Evolutionary conservation across 2,888 invertebrate genomes (phyloP).

Genomic region (Eristalis intricaria): DNA sequence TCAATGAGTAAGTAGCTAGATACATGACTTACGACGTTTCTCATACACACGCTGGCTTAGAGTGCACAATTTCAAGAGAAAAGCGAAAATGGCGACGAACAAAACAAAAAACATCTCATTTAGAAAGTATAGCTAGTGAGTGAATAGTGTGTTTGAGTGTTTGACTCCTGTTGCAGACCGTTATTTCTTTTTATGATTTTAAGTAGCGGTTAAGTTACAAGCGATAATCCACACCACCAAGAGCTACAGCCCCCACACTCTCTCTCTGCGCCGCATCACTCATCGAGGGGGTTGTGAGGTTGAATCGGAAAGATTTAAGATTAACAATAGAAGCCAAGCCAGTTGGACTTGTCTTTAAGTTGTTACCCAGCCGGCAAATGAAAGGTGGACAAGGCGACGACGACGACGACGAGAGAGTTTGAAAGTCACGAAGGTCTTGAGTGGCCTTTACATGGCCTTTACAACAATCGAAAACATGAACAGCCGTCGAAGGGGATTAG

Average conservation of each 20-base stretch:
- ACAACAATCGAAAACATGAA: background rate
- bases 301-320: constrained; percentile 40
- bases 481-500: constrained; percentile 1
- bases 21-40: constrained; percentile 44
- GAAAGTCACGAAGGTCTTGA: constrained; percentile 50
- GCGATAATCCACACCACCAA: constrained; percentile 49
- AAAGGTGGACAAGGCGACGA: background rate
- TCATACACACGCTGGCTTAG: constrained; percentile 31
- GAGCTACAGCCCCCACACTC: background rate
- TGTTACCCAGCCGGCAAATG: constrained; percentile 9
- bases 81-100: background rate
- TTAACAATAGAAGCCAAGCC: constrained; percentile 44
- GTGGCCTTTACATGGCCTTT: constrained; percentile 28
- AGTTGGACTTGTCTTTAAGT: constrained; percentile 47
- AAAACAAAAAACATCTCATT: constrained; percentile 38
- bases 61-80: constrained; percentile 4
- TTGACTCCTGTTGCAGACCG: constrained; percentile 17
- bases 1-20: constrained; percentile 14
- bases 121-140: constrained; percentile 45
- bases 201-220: constrained; percentile 55
- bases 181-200: constrained; percentile 51
- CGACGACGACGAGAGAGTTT: constrained; percentile 7
- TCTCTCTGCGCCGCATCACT: background rate
- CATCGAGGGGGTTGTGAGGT: background rate
- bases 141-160: background rate